phyloP scores from a whole-genome alignment of 30 jellyfish, hydroid and myxozoan species.

The Aurelia aurita region DNA sequence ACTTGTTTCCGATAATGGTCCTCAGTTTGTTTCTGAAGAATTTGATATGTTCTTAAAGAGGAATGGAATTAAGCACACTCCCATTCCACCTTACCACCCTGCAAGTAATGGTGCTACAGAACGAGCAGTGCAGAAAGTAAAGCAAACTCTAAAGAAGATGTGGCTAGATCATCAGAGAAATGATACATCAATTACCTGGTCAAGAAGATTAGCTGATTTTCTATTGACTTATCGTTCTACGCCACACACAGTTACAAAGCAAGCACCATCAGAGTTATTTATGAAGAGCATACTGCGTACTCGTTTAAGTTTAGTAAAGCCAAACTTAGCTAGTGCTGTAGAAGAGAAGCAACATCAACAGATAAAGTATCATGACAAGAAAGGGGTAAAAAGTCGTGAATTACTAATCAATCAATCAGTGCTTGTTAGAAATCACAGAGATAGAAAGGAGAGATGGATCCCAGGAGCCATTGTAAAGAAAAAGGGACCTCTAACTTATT shows the following conservation, averaged over 20 bases:
- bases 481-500: slow-evolving; percentile 47
- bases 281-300: slow-evolving; percentile 55
- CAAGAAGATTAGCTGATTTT: slow-evolving; percentile 44
- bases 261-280: slow-evolving; percentile 63
- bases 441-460: slow-evolving; percentile 56
- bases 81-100: slow-evolving; percentile 18
- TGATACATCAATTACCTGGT: too few species aligned
- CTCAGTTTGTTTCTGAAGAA: neutral
- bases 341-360: slow-evolving; percentile 68
- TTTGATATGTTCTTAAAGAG: neutral
- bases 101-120: slow-evolving; percentile 7
- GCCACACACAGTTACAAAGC: slow-evolving; percentile 59
- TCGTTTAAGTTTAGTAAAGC: slow-evolving; percentile 51
- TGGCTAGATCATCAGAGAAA: slow-evolving; percentile 3
- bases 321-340: neutral
- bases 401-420: slow-evolving; percentile 21
- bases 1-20: slow-evolving; percentile 33
- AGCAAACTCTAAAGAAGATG: slow-evolving; percentile 1
- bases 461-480: slow-evolving; percentile 54
- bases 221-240: slow-evolving; percentile 53
- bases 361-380: slow-evolving; percentile 35
- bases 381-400: slow-evolving; percentile 50
- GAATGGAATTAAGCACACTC: neutral
- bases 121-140: slow-evolving; percentile 13
- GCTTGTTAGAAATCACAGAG: too few species aligned